Evolutionary conservation across 1,140 invertebrate species (phyloP).

Genomic region (Bilobella aurantiaca): DNA sequence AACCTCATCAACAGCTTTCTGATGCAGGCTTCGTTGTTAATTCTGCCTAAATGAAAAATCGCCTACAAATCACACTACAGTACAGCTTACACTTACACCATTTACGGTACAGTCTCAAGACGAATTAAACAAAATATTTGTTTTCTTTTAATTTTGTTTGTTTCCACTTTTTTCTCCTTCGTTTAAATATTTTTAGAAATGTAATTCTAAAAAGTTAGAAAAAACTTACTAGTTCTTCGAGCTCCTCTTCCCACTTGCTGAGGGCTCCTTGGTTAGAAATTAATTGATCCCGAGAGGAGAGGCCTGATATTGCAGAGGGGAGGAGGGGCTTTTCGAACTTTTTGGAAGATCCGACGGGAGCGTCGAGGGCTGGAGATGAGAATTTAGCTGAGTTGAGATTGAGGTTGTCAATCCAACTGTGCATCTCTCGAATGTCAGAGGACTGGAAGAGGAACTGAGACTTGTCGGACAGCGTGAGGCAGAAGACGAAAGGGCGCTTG

Average conservation of each 20-base stretch:
- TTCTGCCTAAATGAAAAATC: too few species aligned
- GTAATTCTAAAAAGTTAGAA: not conserved
- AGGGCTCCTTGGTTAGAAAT: slow-evolving; percentile 22
- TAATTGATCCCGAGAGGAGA: slow-evolving; percentile 25
- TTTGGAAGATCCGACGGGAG: slow-evolving; percentile 18
- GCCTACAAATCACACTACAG: too few species aligned
- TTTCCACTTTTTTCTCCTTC: too few species aligned
- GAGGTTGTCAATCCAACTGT: slow-evolving; percentile 33
- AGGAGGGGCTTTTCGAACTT: slow-evolving; percentile 26
- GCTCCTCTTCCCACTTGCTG: slow-evolving; percentile 23
- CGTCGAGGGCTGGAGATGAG: slow-evolving; percentile 29
- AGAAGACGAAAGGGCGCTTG: slow-evolving; percentile 30
- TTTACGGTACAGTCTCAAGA: too few species aligned
- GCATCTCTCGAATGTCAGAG: slow-evolving; percentile 29
- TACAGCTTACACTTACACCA: too few species aligned
- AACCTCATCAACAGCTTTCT: too few species aligned
- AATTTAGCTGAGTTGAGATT: slow-evolving; percentile 30
- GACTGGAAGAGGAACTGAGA: slow-evolving; percentile 31
- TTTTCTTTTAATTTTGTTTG: too few species aligned
- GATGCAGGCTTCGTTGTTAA: too few species aligned
- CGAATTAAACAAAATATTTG: too few species aligned
- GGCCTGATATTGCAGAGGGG: slow-evolving; percentile 25
- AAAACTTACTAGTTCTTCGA: slow-evolving; percentile 26
- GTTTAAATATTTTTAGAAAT: too few species aligned
- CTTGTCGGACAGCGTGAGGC: slow-evolving; percentile 24